Evolutionary conservation across 2,888 invertebrate species (phyloP), one percentile per base, ranked within the genome.

Genomic region (Cactoblastis cactorum): DNA sequence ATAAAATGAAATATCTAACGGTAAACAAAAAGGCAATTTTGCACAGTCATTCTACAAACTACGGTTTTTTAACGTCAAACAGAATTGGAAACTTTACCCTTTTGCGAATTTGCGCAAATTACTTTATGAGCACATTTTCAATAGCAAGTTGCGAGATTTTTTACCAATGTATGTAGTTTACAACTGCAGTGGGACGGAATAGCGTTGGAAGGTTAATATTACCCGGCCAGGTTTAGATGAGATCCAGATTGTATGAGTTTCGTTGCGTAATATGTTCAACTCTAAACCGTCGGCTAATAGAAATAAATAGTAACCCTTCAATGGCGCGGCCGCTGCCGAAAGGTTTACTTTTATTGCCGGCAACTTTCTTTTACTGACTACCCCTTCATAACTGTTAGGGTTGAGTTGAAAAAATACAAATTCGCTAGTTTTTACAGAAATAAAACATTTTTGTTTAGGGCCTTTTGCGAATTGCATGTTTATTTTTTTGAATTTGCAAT

Each of bases 41-140:
- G 58, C 54, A 54, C 48, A 59, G n/a, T n/a, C n/a, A 69, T 75
- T 74, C 68, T 69, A 71, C 68, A 74, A 69, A 68, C 83, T 83
- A 84, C 76, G 81, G 82, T 66, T 74, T 67, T 76, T 58, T 66
- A 84, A 83, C 77, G 69, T 78, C 74, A 64, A 62, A 68, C 63
- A 68, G 60, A 69, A 67, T 74, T 68, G 71, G 71, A 64, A 62
- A 76, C 74, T 74, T 82, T 61, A 87, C 84, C 88, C 86, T 80
- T 86, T 87, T 86, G 89, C 89, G 76, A 87, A 84, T 83, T 85
- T 87, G 82, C 74, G 85, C 84, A 88, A 88, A 89, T 88, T 85
- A 83, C 80, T 89, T 87, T 88, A 88, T 85, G 85, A 80, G 82
- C 70, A 65, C 59, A 65, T 68, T 61, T 80, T 78, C 68, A 76